These are phyloP conservation scores for Gonatopus flavifemur DNA, from an alignment of 1,140 invertebrate species.

Conservation along the genomic window DNA sequence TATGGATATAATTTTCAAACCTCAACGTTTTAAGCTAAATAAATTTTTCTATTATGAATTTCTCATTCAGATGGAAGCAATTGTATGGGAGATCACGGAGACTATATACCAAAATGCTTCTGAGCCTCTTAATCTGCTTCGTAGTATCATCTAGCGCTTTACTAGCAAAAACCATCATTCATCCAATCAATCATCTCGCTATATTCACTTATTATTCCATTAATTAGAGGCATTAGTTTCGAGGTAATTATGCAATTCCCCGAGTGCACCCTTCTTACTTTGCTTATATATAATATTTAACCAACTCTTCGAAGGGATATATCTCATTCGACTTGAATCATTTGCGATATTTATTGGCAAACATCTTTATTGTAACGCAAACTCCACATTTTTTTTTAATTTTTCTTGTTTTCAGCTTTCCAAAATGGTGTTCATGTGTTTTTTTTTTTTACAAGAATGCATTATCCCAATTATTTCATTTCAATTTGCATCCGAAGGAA, in stretches of 20 bases:
- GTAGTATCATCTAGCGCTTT: slow-evolving; percentile 57
- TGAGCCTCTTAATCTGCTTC: slow-evolving; percentile 53
- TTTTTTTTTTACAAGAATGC: too few relatives aligned
- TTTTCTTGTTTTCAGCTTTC: too few relatives aligned
- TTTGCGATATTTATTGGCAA: too few relatives aligned
- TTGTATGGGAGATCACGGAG: slow-evolving; percentile 56
- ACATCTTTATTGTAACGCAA: too few relatives aligned
- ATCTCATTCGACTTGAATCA: too few relatives aligned
- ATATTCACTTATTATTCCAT: slow-evolving; percentile 49
- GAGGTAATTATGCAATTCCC: slow-evolving; percentile 53
- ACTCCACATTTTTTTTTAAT: too few relatives aligned
- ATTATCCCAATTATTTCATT: too few relatives aligned
- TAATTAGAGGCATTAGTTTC: slow-evolving; percentile 45
- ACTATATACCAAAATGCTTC: slow-evolving; percentile 52
- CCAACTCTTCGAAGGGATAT: too few relatives aligned
- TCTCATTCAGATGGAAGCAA: slow-evolving; percentile 58
- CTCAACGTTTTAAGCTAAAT: neutral
- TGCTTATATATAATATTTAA: neutral
- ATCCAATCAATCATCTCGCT: slow-evolving; percentile 50
- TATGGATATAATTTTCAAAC: neutral
- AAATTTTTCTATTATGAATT: slow-evolving; percentile 22
- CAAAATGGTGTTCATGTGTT: too few relatives aligned
- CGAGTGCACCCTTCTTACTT: slow-evolving; percentile 1
- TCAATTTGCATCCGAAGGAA: too few relatives aligned
- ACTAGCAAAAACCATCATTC: slow-evolving; percentile 45